Conservation (phyloP, 2,888 invertebrate genomes). For the Stenodema calcarata region DNA sequence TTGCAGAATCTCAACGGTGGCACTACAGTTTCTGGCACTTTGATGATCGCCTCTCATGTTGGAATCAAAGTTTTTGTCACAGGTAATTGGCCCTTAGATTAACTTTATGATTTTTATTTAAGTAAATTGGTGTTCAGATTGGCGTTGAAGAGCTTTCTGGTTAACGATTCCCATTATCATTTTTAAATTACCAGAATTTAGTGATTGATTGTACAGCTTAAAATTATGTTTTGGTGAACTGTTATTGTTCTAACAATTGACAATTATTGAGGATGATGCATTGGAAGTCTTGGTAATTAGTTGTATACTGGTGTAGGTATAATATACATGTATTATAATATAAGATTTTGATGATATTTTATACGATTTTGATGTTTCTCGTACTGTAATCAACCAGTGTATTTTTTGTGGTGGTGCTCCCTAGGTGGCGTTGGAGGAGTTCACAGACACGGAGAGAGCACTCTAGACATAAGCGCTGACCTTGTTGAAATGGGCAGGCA, state of each 20-base stretch:
- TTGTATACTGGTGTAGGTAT: not conserved
- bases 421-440: slow-evolving; percentile 85
- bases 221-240: too few relatives aligned
- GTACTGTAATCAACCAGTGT: not conserved
- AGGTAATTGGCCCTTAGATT: slow-evolving; percentile 66
- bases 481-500: slow-evolving; percentile 87
- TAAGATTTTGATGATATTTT: not conserved
- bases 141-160: too few relatives aligned
- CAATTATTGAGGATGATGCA: too few relatives aligned
- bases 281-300: too few relatives aligned
- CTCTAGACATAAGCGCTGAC: slow-evolving; percentile 94
- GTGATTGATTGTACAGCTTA: too few relatives aligned
- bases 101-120: too few relatives aligned
- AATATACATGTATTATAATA: not conserved
- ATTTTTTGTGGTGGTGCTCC: not conserved
- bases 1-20: slow-evolving; percentile 75
- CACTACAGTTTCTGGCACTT: slow-evolving; percentile 95
- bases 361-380: not conserved
- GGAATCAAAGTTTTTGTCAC: slow-evolving; percentile 94
- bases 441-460: slow-evolving; percentile 84
- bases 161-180: too few relatives aligned
- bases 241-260: too few relatives aligned
- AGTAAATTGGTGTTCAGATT: too few relatives aligned
- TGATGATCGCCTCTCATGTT: slow-evolving; percentile 80
- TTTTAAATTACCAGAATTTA: too few relatives aligned